Base-by-base conservation (phyloP, 1,140 invertebrate genomes). In the Diploscapter pachys region DNA sequence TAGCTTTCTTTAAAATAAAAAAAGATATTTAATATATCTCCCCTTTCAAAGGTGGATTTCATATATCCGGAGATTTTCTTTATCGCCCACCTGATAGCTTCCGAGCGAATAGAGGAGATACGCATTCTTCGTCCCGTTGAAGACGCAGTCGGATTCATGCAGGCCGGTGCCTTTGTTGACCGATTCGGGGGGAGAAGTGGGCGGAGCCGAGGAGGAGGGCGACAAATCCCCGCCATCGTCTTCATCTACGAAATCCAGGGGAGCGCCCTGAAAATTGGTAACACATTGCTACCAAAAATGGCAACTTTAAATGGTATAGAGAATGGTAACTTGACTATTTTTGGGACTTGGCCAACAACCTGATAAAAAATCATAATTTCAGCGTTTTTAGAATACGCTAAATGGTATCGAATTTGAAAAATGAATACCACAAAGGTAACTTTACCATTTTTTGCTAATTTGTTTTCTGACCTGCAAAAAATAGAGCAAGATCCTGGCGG, bases 401-500 rank as follows among this genome's bases (percentile, higher is more conserved):
- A 9, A 49, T 11, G 55, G 11, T 55, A 70, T 11, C 13, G 8
- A 4, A 74, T 51, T 55, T 54, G 59, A 31, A 72, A 6, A 64
- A 79, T 56, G 9, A 31, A 3, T 8, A 13, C 6, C 11, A 9
- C 50, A 49, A 65, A 9, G 9, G n/a, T 13, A n/a, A 31, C 31
- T 31, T 31, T 31, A 31, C 31, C 31, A 31, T 31, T 31, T 31
- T 31, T 31, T 31, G 31, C 31, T 31, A 31, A 31, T 31, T 31
- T 31, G 31, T 31, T 31, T 31, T 31, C 31, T 1, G 57, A 83
- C 82, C 76, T 84, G 82, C 4, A 84, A 73, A 55, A 84, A 75
- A 55, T 85, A 84, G 4, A 84, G 81, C n/a, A 85, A 56, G 8
- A 80, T 78, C 59, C 84, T 67, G 6, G 80, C 74, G 13, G 82